Conservation (phyloP, 2,797 vertebrate species). For the Naso thynnoides region DNA sequence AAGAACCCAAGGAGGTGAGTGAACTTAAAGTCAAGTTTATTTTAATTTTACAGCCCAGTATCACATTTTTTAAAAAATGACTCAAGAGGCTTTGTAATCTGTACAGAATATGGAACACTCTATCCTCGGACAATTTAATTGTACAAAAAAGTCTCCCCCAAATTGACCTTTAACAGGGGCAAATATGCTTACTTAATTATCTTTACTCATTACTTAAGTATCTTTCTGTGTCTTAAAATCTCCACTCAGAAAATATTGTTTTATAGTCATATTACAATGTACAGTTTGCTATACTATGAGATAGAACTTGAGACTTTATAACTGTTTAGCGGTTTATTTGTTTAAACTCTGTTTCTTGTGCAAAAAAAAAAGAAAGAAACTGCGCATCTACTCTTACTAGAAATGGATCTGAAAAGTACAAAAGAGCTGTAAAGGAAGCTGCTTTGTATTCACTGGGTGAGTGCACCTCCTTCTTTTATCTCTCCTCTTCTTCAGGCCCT, state of each 20-base stretch:
- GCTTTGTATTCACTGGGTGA: conserved; percentile 30
- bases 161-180: neutral
- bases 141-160: neutral
- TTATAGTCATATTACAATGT: neutral
- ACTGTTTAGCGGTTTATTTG: neutral
- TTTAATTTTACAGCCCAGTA: neutral
- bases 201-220: neutral
- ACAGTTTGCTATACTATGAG: neutral
- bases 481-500: conserved; percentile 30
- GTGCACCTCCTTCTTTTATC: conserved; percentile 34
- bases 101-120: neutral
- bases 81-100: neutral
- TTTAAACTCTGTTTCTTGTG: conserved; percentile 10
- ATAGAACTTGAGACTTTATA: neutral
- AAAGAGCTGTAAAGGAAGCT: conserved; percentile 13
- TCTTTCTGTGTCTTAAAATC: conserved; percentile 8
- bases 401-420: conserved; percentile 19
- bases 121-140: neutral
- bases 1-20: conserved; percentile 68
- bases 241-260: neutral
- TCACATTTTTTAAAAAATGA: neutral
- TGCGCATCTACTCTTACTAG: neutral
- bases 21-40: neutral
- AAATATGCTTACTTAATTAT: neutral
- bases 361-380: neutral